Base-by-base conservation (phyloP, 2,888 invertebrate species). In the Diachrysia chrysitis region DNA sequence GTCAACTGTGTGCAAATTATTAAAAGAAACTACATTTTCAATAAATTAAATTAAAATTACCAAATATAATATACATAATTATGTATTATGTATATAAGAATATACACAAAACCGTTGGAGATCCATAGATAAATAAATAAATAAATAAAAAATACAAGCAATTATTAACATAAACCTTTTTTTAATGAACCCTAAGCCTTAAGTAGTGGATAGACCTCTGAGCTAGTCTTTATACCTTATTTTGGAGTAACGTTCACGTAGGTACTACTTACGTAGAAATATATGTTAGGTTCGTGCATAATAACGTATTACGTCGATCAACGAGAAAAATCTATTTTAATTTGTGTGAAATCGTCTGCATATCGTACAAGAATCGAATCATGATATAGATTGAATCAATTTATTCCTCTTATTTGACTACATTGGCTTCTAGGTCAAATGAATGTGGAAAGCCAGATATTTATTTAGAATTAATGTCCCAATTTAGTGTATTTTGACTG, bases 251-350 rank as follows among this genome's bases (percentile, higher is more conserved):
- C 61, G 58, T 62, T 61, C 54, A 42, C 46, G 63, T 68, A 68
- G 61, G 25, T 25, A 25, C 25, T 37, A 58, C 19, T 58, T n/a
- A 72, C 67, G 68, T 73, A 69, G 64, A 69, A 46, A 17, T n/a
- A 56, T 54, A 63, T 54, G 19, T 72, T 57, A 58, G 25, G 25
- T 25, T 25, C 54, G 61, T 66, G 66, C 63, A 71, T 56, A 64
- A 61, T 60, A 66, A 79, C 69, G 58, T 70, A 81, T 79, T 62
- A 73, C 70, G 46, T 69, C 69, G 73, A 69, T 64, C 66, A 48
- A 42, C 35, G 62, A 69, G 82, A 79, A 76, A 79, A 81, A 79
- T 79, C 73, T 81, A 73, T 79, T 79, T 79, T 79, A 79, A 81
- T 79, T 79, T 58, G 69, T 63, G 70, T 73, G 58, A 76, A 80